Evolutionary conservation across 2,113 vertebrate species (phyloP).

Genomic region (Aix galericulata): DNA sequence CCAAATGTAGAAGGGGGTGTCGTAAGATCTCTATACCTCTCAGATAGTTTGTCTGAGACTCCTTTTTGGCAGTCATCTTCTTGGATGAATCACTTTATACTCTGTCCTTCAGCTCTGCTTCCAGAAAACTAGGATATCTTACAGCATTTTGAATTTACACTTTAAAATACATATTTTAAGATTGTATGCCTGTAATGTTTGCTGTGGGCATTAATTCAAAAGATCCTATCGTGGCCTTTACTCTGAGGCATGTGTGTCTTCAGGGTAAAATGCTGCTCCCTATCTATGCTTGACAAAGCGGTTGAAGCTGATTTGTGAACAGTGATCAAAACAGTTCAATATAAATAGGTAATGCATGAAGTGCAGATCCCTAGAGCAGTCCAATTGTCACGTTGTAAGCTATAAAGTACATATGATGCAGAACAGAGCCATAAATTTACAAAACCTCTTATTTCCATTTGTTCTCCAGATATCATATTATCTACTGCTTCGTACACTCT

Average conservation of each 20-base stretch:
- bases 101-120: rapidly evolving
- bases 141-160: neutral
- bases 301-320: neutral
- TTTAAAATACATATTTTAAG: neutral
- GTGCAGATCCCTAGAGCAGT: neutral
- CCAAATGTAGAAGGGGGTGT: neutral
- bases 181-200: neutral
- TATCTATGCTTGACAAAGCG: neutral
- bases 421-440: neutral
- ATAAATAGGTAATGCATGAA: neutral
- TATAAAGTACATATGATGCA: neutral
- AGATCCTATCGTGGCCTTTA: neutral
- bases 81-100: neutral
- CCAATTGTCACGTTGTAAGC: neutral
- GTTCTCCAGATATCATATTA: neutral
- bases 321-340: neutral
- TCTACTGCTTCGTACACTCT: neutral
- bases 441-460: neutral
- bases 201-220: neutral
- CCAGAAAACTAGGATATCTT: neutral
- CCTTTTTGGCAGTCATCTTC: neutral
- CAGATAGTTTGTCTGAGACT: neutral
- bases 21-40: neutral
- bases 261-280: neutral
- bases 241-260: neutral